Evolutionary conservation across 2,888 invertebrate genomes (phyloP).

Genomic region (Hyles lineata): DNA sequence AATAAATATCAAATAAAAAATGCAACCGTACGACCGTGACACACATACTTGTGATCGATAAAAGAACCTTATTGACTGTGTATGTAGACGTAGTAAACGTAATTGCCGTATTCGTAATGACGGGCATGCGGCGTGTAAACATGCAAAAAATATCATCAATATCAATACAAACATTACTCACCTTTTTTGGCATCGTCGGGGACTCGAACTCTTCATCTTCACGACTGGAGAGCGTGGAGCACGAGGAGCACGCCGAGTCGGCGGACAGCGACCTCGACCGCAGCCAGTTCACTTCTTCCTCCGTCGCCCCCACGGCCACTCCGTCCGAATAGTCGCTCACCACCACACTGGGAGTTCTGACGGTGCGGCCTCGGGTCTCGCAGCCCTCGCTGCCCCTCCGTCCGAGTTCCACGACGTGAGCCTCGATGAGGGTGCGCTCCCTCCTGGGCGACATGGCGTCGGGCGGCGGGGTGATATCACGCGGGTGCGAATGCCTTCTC

Average conservation of each 20-base stretch:
- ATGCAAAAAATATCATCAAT: conserved; percentile 18
- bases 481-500: conserved; percentile 74
- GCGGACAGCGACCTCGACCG: conserved; percentile 83
- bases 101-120: conserved; percentile 23
- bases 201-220: conserved; percentile 86
- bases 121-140: conserved; percentile 13
- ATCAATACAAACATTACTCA: conserved; percentile 51
- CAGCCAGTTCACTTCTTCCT: conserved; percentile 78
- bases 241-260: conserved; percentile 90
- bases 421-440: conserved; percentile 78
- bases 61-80: conserved; percentile 28
- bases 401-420: conserved; percentile 84
- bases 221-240: conserved; percentile 90
- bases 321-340: conserved; percentile 94
- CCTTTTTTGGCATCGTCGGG: conserved; percentile 79
- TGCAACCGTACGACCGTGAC: conserved; percentile 30
- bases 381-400: conserved; percentile 80
- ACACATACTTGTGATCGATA: conserved; percentile 29
- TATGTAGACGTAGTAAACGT: conserved; percentile 21
- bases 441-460: conserved; percentile 73
- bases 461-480: conserved; percentile 72
- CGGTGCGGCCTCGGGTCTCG: conserved; percentile 84
- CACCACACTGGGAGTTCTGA: conserved; percentile 93
- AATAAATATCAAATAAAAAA: conserved; percentile 31
- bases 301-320: conserved; percentile 74